These are phyloP conservation scores for Aplysina aerophoba DNA, from an alignment of 37 sponge, comb jelly and placozoan genomes.

Conservation along the genomic window DNA sequence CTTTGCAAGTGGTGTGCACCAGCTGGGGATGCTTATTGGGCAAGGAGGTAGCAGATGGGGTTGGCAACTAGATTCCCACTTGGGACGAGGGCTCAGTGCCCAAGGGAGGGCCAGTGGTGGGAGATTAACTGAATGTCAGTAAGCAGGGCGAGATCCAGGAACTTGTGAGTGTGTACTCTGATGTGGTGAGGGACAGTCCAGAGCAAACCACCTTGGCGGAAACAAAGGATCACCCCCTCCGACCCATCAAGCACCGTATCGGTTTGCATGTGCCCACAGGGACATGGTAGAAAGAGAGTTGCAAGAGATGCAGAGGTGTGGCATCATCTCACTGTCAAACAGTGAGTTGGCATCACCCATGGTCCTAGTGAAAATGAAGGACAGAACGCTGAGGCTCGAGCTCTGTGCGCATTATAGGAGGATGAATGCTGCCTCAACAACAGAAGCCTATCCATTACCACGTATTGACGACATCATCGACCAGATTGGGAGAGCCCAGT, in stretches of 20 bases:
- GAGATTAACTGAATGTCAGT: too few species aligned
- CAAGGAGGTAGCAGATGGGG: too few species aligned
- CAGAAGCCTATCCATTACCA: conserved; percentile 4
- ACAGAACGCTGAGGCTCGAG: conserved; percentile 41
- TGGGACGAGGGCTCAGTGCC: too few species aligned
- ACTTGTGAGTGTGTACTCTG: too few species aligned
- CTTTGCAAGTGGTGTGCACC: not conserved
- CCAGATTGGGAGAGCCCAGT: conserved; percentile 32
- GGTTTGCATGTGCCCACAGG: conserved; percentile 37
- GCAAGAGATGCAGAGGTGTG: conserved; percentile 39
- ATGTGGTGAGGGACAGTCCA: conserved; percentile 36
- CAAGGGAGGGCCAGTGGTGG: too few species aligned
- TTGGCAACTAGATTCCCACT: too few species aligned
- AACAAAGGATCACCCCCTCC: conserved; percentile 21
- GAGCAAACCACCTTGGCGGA: conserved; percentile 10
- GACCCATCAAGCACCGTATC: conserved; percentile 28
- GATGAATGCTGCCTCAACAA: not conserved
- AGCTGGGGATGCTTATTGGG: too few species aligned
- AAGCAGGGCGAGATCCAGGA: not conserved
- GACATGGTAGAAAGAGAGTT: conserved; percentile 34
- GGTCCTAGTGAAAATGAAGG: conserved; percentile 50
- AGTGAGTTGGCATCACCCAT: conserved; percentile 59
- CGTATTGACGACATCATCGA: not conserved
- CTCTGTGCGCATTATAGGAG: conserved; percentile 20
- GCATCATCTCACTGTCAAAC: conserved; percentile 45